A percentile compares a stretch with the other conserved stretches of the same genome.
Evolutionary conservation across 2,888 invertebrate genomes (phyloP).

Genomic region (Trichogramma evanescens): DNA sequence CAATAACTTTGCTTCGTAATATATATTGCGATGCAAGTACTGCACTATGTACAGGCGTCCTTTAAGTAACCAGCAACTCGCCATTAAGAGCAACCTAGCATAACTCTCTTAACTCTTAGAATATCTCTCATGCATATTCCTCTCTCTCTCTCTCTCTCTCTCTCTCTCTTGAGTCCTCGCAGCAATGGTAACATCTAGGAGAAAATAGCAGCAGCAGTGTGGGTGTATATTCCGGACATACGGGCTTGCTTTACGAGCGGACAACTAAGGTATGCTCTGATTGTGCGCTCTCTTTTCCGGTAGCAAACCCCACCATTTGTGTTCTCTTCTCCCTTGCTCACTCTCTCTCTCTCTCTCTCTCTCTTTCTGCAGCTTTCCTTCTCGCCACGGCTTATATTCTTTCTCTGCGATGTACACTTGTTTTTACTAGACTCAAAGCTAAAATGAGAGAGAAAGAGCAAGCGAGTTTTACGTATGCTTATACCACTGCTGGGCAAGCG

Average conservation of each 20-base stretch:
- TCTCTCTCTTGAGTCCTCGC: constrained; percentile 7
- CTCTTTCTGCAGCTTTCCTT: constrained; percentile 11
- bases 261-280: constrained; percentile 47
- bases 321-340: background rate
- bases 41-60: no score
- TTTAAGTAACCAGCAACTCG: constrained; percentile 9
- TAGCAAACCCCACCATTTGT: constrained; percentile 3
- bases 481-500: constrained; percentile 8
- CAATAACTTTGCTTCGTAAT: no score
- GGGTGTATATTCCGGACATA: constrained; percentile 38
- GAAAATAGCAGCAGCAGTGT: constrained; percentile 10
- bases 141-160: constrained; percentile 4
- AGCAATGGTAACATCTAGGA: constrained; percentile 15
- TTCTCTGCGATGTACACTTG: constrained; percentile 14
- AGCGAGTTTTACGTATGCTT: constrained; percentile 15
- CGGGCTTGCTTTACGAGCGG: constrained; percentile 47
- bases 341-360: background rate
- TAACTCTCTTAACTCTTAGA: constrained; percentile 30
- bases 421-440: background rate
- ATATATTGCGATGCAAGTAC: no score
- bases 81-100: constrained; percentile 43
- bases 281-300: constrained; percentile 25
- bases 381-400: background rate
- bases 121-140: constrained; percentile 44
- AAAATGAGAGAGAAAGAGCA: no score